Evolutionary conservation across 2,888 invertebrate species (phyloP).

Genomic region (Patella ulyssiponensis): DNA sequence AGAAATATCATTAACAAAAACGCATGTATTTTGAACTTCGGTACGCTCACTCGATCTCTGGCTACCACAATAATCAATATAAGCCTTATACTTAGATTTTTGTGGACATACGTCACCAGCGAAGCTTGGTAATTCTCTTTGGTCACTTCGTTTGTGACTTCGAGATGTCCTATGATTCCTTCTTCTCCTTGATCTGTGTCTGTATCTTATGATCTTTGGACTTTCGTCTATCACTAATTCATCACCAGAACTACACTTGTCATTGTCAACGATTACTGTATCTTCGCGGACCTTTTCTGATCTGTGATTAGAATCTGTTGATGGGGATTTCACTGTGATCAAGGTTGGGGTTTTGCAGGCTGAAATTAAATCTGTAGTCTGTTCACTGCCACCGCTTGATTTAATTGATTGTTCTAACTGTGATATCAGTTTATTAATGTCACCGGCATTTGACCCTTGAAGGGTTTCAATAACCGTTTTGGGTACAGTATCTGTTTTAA

Average conservation of each 20-base stretch:
- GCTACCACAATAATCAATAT: conserved; percentile 2
- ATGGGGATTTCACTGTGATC: not conserved
- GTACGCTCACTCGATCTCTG: not conserved
- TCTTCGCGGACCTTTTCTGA: not conserved
- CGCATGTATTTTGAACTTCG: too few relatives aligned
- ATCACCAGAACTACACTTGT: not conserved
- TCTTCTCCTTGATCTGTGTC: not conserved
- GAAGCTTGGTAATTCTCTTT: not conserved
- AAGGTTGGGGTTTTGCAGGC: not conserved
- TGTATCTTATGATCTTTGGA: not conserved
- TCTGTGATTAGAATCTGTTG: too few relatives aligned
- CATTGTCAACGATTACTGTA: not conserved
- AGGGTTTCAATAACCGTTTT: too few relatives aligned
- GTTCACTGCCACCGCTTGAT: not conserved
- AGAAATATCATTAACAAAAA: too few relatives aligned
- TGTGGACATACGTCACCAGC: too few relatives aligned
- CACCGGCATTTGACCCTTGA: not conserved
- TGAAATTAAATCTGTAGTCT: not conserved
- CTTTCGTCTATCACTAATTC: not conserved
- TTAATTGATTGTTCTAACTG: conserved; percentile 1
- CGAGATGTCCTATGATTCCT: not conserved
- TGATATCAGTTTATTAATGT: not conserved
- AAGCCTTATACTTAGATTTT: not conserved
- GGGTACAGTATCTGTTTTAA: too few relatives aligned
- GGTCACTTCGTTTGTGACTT: not conserved